Conservation (phyloP, 53 echinoderm and acorn worm genomes). For the Stichopus horrens region DNA sequence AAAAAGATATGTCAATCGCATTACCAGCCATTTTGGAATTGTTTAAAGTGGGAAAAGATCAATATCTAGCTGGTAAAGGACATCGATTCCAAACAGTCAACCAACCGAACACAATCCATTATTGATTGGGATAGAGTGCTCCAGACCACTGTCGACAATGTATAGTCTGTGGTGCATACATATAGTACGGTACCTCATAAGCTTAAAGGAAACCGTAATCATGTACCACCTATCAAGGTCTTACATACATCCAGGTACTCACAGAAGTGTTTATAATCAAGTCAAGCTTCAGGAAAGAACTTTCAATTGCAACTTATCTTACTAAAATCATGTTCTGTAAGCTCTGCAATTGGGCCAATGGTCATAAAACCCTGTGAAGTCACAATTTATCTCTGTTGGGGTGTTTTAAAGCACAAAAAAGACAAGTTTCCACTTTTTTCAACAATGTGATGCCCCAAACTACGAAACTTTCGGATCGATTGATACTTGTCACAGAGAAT, state of each 20-base stretch:
- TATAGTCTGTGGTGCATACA: neutral
- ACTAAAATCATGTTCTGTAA: too few species aligned
- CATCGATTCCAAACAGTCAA: conserved; percentile 20
- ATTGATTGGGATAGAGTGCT: conserved; percentile 11
- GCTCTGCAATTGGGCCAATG: too few species aligned
- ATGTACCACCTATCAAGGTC: neutral
- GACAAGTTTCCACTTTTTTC: too few species aligned
- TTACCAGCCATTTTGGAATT: conserved; percentile 4
- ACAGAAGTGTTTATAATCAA: too few species aligned
- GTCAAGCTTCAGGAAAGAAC: too few species aligned
- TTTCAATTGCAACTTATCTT: too few species aligned
- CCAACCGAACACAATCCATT: conserved; percentile 24
- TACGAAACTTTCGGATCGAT: too few species aligned
- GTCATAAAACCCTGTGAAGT: too few species aligned
- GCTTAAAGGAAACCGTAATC: neutral
- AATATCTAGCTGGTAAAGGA: conserved; percentile 7
- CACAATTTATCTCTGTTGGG: too few species aligned
- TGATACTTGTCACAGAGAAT: too few species aligned
- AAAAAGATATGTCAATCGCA: conserved; percentile 6
- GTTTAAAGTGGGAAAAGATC: conserved; percentile 10
- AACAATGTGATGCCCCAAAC: too few species aligned
- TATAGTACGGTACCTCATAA: neutral
- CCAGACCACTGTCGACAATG: neutral
- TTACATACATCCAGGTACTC: neutral
- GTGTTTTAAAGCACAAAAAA: too few species aligned